Conservation (phyloP, 1,140 invertebrate species). For the Odontomachus brunneus region DNA sequence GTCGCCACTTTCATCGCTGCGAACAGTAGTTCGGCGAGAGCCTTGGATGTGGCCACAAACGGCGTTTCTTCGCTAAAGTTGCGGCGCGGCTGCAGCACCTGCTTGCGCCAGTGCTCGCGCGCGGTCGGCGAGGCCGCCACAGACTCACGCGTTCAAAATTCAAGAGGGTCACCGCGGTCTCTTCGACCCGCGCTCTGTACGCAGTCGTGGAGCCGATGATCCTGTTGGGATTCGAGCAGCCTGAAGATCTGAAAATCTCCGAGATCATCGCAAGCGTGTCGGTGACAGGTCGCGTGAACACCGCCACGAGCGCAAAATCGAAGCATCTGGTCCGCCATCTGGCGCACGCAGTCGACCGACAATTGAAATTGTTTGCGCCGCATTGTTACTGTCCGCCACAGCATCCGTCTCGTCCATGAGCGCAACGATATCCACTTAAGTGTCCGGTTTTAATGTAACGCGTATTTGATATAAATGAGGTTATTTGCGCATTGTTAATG, state of each 20-base stretch:
- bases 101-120: too few relatives aligned
- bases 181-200: constrained; percentile 77
- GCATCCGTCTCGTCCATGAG: constrained; percentile 79
- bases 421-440: constrained; percentile 78
- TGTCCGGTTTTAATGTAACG: constrained; percentile 32
- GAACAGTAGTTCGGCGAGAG: too few relatives aligned
- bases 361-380: constrained; percentile 70
- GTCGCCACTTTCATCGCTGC: too few relatives aligned
- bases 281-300: constrained; percentile 79
- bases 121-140: too few relatives aligned
- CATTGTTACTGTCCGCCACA: not conserved
- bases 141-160: constrained; percentile 77
- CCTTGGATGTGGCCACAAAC: too few relatives aligned
- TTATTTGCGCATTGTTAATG: too few relatives aligned
- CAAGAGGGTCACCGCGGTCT: constrained; percentile 73
- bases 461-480: not conserved
- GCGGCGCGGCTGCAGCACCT: too few relatives aligned
- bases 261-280: constrained; percentile 77
- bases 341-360: constrained; percentile 70
- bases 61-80: too few relatives aligned
- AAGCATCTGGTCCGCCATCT: too few relatives aligned
- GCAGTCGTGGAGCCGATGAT: constrained; percentile 77
- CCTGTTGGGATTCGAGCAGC: constrained; percentile 75
- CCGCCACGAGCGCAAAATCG: constrained; percentile 72
- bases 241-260: constrained; percentile 74